phyloP scores from a whole-genome alignment of 2,888 invertebrate genomes.

The Drosophila lutescens region DNA sequence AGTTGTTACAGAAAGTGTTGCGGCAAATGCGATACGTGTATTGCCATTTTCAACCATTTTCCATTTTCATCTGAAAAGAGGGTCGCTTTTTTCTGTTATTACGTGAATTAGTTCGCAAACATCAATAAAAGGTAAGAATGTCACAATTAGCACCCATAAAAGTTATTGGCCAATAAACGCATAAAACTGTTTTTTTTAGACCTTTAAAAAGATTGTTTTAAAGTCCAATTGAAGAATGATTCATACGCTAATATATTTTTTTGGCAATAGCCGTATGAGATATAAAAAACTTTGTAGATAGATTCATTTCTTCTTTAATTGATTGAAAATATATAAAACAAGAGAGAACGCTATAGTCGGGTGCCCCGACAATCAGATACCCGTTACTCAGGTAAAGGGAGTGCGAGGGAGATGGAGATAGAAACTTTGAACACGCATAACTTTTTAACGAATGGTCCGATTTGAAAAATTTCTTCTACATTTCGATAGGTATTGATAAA shows the following conservation, averaged over 20 bases:
- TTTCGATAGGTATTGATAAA: no score
- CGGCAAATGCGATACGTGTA: constrained; percentile 21
- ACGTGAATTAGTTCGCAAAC: constrained; percentile 26
- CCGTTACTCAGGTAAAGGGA: no score
- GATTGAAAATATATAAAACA: not conserved
- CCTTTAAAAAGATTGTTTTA: not conserved
- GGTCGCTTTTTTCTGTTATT: constrained; percentile 31
- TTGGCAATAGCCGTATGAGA: not conserved
- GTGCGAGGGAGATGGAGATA: no score
- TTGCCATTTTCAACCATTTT: constrained; percentile 22
- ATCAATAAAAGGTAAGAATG: constrained; percentile 30
- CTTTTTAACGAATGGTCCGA: no score
- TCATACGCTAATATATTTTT: constrained; percentile 12
- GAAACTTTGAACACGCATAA: no score
- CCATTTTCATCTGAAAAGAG: constrained; percentile 26
- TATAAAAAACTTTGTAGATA: not conserved
- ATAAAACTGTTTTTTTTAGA: constrained; percentile 10
- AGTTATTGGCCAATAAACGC: constrained; percentile 11
- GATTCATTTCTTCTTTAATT: not conserved
- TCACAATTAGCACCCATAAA: constrained; percentile 33
- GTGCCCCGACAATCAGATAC: no score
- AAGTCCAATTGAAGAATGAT: not conserved
- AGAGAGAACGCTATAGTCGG: no score
- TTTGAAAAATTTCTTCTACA: no score
- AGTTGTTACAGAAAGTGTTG: constrained; percentile 29